A percentile compares a stretch with the other conserved stretches of the same genome.
These are phyloP conservation scores for Heliconius ethilla DNA, from an alignment of 2,888 invertebrate genomes.

Conservation along the genomic window DNA sequence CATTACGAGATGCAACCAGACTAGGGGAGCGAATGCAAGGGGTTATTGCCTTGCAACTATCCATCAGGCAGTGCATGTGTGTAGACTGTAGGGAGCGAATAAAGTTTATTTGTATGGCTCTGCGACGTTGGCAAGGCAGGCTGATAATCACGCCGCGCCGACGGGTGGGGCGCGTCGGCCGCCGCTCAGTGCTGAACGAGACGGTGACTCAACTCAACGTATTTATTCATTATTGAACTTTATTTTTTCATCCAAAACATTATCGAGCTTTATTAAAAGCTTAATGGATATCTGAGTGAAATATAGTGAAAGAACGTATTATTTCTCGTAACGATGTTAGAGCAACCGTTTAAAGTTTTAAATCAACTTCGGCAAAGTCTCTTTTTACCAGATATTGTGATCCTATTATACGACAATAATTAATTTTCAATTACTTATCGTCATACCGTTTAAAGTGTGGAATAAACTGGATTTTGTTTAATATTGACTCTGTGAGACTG, in stretches of 20 bases:
- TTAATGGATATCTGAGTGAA: slow-evolving; percentile 36
- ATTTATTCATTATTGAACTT: slow-evolving; percentile 36
- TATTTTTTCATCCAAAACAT: slow-evolving; percentile 34
- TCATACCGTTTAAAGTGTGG: slow-evolving; percentile 29
- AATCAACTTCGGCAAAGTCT: slow-evolving; percentile 70
- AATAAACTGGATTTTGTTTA: slow-evolving; percentile 42
- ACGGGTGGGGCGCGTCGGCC: slow-evolving; percentile 73
- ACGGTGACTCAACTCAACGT: slow-evolving; percentile 57
- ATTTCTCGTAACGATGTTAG: slow-evolving; percentile 68
- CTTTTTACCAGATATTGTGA: slow-evolving; percentile 70
- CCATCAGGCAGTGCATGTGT: slow-evolving; percentile 71
- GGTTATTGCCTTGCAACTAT: slow-evolving; percentile 78
- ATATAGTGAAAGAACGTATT: slow-evolving; percentile 36
- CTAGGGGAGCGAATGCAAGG: slow-evolving; percentile 75
- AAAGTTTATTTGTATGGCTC: slow-evolving; percentile 78
- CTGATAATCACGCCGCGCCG: slow-evolving; percentile 74
- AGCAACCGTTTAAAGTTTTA: slow-evolving; percentile 72
- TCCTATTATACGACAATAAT: slow-evolving; percentile 77
- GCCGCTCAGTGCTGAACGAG: slow-evolving; percentile 67
- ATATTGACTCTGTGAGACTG: slow-evolving; percentile 35
- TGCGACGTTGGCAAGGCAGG: slow-evolving; percentile 66
- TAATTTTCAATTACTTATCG: slow-evolving; percentile 48
- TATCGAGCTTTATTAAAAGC: slow-evolving; percentile 34
- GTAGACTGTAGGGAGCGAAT: slow-evolving; percentile 70
- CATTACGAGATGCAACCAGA: slow-evolving; percentile 73